Conservation (phyloP, 2,888 invertebrate genomes). For the Polydrusus pterygomalis region DNA sequence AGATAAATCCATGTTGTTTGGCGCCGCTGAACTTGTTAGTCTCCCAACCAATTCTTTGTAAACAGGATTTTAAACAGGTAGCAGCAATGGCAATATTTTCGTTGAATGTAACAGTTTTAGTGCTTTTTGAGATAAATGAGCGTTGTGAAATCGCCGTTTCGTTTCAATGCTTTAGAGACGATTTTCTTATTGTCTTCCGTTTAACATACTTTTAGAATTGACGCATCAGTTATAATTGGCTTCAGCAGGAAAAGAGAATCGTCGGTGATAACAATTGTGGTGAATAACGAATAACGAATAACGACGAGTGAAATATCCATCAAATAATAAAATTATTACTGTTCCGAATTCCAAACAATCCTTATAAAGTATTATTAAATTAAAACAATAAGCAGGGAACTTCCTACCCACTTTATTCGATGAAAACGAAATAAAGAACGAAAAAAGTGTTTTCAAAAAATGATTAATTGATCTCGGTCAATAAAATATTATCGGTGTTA, state of each 20-base stretch:
- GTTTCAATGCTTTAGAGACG: not conserved
- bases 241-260: too few species aligned
- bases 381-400: not conserved
- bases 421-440: not conserved
- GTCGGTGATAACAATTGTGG: too few species aligned
- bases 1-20: conserved; percentile 33
- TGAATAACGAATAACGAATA: too few species aligned
- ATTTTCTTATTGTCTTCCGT: not conserved
- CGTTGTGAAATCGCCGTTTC: too few species aligned
- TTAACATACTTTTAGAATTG: too few species aligned
- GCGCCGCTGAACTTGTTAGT: conserved; percentile 28
- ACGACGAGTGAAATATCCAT: too few species aligned
- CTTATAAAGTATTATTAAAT: not conserved
- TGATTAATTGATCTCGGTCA: conserved; percentile 3
- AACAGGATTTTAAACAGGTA: conserved; percentile 35
- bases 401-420: not conserved
- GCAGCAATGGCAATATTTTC: conserved; percentile 9
- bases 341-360: too few species aligned
- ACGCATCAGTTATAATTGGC: too few species aligned
- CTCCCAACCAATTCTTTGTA: conserved; percentile 21
- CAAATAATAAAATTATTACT: too few species aligned
- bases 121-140: not conserved
- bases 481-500: not conserved
- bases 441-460: not conserved
- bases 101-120: not conserved